Percentiles rank a stretch among this genome's conserved stretches.
Conservation (phyloP, 2,797 vertebrate genomes). For the Liasis olivaceus region DNA sequence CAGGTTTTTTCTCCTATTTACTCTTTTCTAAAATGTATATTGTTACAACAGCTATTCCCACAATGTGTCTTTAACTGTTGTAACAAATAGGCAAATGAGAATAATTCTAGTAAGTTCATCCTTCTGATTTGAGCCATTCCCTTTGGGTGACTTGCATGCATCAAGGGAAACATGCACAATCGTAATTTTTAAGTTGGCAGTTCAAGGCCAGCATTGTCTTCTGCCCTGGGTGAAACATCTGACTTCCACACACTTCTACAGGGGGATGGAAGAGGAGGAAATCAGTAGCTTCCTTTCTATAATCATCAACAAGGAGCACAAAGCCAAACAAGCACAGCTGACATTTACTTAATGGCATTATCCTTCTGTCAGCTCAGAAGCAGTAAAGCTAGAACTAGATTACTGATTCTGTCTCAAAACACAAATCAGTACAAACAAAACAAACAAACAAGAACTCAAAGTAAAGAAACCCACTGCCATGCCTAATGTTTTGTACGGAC, state of each 20-base stretch:
- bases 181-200: constrained; percentile 41
- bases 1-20: background rate
- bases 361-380: background rate
- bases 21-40: background rate
- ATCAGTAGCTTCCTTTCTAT: constrained; percentile 37
- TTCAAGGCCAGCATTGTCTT: constrained; percentile 28
- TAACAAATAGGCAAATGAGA: constrained; percentile 11
- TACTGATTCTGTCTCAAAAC: background rate
- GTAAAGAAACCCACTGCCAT: background rate
- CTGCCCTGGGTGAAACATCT: constrained; percentile 52
- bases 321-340: background rate
- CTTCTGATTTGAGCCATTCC: accelerated
- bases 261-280: background rate
- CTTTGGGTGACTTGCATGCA: background rate
- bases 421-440: background rate
- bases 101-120: background rate
- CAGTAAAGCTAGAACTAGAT: background rate
- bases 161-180: background rate
- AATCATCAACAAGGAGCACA: constrained; percentile 32
- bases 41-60: background rate
- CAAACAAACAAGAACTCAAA: background rate
- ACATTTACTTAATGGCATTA: background rate
- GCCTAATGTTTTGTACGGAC: background rate
- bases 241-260: constrained; percentile 28
- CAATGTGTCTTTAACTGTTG: background rate